Base-by-base conservation (phyloP, 2,888 invertebrate genomes). In the Xanthorhoe spadicearia region DNA sequence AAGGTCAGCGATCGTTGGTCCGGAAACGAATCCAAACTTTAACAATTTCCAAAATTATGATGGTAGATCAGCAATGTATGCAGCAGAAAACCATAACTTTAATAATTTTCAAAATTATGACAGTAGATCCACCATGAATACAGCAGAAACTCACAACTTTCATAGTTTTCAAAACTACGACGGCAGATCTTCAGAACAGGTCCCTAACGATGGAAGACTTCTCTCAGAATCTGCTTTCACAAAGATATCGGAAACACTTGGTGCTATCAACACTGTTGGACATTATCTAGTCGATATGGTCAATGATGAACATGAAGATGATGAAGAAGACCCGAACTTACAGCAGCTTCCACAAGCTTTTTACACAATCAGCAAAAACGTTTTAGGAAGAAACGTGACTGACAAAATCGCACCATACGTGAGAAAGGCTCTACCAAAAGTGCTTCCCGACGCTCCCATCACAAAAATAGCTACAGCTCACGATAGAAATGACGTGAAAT, bases 181-280 rank as follows among this genome's bases (percentile, higher is more conserved):
- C 9, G 66, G 70, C 7, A 70, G 72, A 46, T 74, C 71, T n/a
- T 52, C 61, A 55, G 62, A 46, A 1, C 35, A 28, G n/a, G 69
- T 74, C 5, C 80, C 87, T 13, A 88, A 89, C 54, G 90, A 93
- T 71, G 94, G 94, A 6, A 89, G 95, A 53, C 78, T 95, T 3
- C 85, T 95, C 0, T 95, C 95, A 1, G 94, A 94, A 28, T 94
- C 95, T 5, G 94, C 95, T 6, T 95, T 95, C 70, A 92, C 94
- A 62, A 94, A 90, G 74, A 95, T 95, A 77, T 95, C 95, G 0
- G 95, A 95, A 83, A 95, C 95, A 0, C 81, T 95, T 43, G 97
- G 97, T 38, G 97, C 97, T 3, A 94, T 98, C 15, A 97, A 97
- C 74, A 97, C 97, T 1, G 96, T 98, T 0, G 97, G 97, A 0